Evolutionary conservation across 2,113 vertebrate species (phyloP).

Genomic region (Spea bombifrons): DNA sequence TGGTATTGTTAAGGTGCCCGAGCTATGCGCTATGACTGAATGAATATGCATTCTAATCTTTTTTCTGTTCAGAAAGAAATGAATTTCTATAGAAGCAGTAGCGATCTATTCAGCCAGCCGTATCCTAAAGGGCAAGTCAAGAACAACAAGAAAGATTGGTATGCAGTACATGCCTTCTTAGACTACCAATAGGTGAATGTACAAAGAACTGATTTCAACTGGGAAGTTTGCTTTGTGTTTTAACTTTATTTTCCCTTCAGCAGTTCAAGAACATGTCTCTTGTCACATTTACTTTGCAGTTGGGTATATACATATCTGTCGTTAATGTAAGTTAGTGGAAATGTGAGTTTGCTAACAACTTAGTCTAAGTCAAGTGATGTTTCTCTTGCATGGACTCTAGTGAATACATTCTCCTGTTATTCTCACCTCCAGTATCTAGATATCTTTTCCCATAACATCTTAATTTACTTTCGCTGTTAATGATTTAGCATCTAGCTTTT

Average conservation of each 20-base stretch:
- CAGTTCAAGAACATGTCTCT: constrained; percentile 12
- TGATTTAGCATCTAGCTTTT: too few relatives aligned
- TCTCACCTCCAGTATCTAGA: too few relatives aligned
- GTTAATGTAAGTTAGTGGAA: too few relatives aligned
- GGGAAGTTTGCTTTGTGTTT: constrained; percentile 7
- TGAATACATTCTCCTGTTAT: too few relatives aligned
- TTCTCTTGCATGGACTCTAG: too few relatives aligned
- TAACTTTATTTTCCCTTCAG: background rate
- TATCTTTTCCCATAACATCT: too few relatives aligned
- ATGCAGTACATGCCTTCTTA: background rate
- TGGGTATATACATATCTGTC: too few relatives aligned
- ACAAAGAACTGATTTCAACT: constrained; percentile 7
- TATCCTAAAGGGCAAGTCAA: constrained; percentile 36
- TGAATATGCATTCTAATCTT: constrained; percentile 26
- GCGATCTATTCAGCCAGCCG: constrained; percentile 29
- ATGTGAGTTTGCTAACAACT: too few relatives aligned
- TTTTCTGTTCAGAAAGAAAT: constrained; percentile 27
- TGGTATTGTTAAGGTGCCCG: background rate
- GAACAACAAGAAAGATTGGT: constrained; percentile 32
- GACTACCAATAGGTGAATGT: constrained; percentile 13
- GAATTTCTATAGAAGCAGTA: constrained; percentile 29
- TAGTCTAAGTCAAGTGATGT: too few relatives aligned
- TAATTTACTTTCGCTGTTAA: too few relatives aligned
- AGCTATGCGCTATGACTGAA: background rate
- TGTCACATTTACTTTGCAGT: background rate